phyloP scores from a whole-genome alignment of 1,140 invertebrate genomes.

The Drosophila nikananu region DNA sequence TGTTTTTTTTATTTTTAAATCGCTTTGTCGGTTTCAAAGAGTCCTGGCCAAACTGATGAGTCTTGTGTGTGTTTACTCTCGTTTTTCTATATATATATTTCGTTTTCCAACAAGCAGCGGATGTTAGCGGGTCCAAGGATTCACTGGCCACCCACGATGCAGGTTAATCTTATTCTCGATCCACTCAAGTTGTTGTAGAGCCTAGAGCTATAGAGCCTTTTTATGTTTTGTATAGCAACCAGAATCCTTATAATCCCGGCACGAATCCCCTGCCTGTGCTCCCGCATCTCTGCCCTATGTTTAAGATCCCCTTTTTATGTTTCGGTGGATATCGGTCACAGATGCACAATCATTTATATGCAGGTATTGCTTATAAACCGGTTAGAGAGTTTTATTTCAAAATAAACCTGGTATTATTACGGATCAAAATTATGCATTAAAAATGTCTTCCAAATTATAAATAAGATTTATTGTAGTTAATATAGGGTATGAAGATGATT shows the following conservation, averaged over 20 bases:
- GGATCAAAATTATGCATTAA: not conserved
- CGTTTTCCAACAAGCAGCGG: constrained; percentile 87
- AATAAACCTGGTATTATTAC: constrained; percentile 9
- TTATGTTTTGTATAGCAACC: constrained; percentile 4
- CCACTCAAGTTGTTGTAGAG: constrained; percentile 2
- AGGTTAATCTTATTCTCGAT: constrained; percentile 86
- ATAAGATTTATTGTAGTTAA: constrained; percentile 5
- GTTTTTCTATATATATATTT: constrained; percentile 42
- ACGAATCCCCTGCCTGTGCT: constrained; percentile 19
- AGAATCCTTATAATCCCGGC: constrained; percentile 7
- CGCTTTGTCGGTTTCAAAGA: constrained; percentile 27
- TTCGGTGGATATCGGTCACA: constrained; percentile 13
- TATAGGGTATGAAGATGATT: not conserved
- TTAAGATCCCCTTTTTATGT: not conserved
- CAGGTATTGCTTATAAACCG: constrained; percentile 7
- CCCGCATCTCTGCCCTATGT: not conserved
- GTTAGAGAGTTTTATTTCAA: constrained; percentile 7
- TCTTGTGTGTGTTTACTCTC: constrained; percentile 55
- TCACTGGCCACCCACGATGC: constrained; percentile 91
- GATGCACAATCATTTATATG: constrained; percentile 20
- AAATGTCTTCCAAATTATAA: constrained; percentile 14
- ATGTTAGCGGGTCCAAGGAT: constrained; percentile 92
- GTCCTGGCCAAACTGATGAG: constrained; percentile 36
- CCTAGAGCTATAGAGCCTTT: constrained; percentile 11
- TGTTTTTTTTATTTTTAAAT: constrained; percentile 17